Percentiles rank a stretch among this genome's conserved stretches.
phyloP scores from a whole-genome alignment of 2,797 vertebrate species.

The Cryptoprocta ferox region DNA sequence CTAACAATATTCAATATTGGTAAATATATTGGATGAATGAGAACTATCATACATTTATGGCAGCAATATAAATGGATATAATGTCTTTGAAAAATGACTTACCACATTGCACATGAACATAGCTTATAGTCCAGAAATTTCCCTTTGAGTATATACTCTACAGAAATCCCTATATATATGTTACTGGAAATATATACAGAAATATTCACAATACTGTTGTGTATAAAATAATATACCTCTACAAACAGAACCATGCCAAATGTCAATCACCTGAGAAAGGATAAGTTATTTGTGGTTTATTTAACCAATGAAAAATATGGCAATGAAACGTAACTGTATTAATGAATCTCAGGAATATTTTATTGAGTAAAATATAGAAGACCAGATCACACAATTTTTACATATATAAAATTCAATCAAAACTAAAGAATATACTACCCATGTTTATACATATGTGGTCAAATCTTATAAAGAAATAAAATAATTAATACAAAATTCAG shows the following conservation, averaged over 20 bases:
- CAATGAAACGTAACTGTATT: neutral
- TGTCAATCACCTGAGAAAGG: neutral
- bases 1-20: neutral
- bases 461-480: slow-evolving; percentile 1
- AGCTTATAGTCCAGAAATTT: neutral
- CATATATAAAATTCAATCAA: neutral
- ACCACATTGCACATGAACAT: neutral
- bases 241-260: neutral
- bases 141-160: neutral
- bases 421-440: neutral
- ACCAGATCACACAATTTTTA: neutral
- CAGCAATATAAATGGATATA: neutral
- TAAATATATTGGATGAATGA: neutral
- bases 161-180: neutral
- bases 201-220: neutral
- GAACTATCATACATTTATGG: neutral
- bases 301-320: neutral
- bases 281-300: neutral
- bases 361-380: neutral
- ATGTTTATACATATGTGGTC: neutral
- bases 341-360: neutral
- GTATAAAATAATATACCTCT: neutral
- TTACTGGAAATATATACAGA: neutral
- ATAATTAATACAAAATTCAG: neutral
- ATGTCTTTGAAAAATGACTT: neutral